Evolutionary conservation across 2,888 invertebrate genomes (phyloP).

Genomic region (Achlya flavicornis): DNA sequence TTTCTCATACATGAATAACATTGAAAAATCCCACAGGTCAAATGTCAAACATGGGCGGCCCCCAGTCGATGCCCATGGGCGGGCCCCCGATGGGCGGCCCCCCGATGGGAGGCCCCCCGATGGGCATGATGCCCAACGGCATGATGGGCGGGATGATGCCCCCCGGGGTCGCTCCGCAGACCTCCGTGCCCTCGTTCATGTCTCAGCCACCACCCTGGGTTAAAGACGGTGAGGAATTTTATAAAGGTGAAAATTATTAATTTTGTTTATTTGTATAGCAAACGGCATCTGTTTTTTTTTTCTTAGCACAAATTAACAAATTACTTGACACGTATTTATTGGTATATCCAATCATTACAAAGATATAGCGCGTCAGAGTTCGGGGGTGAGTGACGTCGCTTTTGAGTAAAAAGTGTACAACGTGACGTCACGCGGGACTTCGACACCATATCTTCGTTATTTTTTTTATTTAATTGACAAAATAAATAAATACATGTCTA

Average conservation of each 20-base stretch:
- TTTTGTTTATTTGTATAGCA: neutral
- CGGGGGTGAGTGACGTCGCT: no score
- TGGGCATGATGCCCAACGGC: constrained; percentile 60
- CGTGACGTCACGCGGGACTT: no score
- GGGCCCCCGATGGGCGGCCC: constrained; percentile 42
- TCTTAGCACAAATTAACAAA: no score
- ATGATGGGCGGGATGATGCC: constrained; percentile 64
- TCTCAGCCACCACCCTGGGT: constrained; percentile 72
- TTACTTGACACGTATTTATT: no score
- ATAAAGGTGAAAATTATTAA: neutral
- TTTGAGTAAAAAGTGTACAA: no score
- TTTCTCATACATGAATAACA: no score
- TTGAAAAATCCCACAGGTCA: constrained; percentile 32
- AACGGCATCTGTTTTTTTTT: no score
- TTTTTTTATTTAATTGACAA: no score
- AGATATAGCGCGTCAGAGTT: no score
- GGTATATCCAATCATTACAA: no score
- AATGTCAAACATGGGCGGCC: constrained; percentile 39
- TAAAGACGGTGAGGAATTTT: constrained; percentile 56
- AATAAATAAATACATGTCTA: no score
- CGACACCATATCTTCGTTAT: no score
- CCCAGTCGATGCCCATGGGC: neutral
- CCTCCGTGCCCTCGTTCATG: constrained; percentile 61
- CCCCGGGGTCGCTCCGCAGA: constrained; percentile 73
- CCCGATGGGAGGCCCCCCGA: constrained; percentile 24